A percentile compares a stretch with the other conserved stretches of the same genome.
phyloP scores from a whole-genome alignment of 2,113 vertebrate species.

The Lycaon pictus region DNA sequence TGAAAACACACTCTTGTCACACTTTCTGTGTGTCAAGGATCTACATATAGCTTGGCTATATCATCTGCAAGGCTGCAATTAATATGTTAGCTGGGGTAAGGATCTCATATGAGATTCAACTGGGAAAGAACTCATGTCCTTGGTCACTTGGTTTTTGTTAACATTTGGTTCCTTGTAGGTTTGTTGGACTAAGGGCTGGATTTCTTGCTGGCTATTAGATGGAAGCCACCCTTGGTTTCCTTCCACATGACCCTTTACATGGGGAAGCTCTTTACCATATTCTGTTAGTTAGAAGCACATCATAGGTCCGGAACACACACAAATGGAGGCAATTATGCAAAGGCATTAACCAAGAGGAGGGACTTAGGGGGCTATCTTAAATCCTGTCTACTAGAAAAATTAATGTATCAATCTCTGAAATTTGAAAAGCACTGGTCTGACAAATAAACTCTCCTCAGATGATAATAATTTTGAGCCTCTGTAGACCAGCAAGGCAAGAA shows the following conservation, averaged over 20 bases:
- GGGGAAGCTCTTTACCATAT: background rate
- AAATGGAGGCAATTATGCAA: background rate
- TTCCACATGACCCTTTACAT: background rate
- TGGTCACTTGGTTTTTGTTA: background rate
- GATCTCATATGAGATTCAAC: background rate
- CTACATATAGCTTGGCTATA: too few species aligned
- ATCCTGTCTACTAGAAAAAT: background rate
- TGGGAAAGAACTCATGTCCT: background rate
- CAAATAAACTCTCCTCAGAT: background rate
- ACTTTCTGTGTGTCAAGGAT: background rate
- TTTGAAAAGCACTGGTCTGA: background rate
- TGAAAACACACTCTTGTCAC: background rate
- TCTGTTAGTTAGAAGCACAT: background rate
- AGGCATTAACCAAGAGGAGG: background rate
- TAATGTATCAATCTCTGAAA: background rate
- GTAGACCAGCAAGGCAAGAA: background rate
- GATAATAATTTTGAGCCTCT: background rate
- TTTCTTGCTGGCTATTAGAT: background rate
- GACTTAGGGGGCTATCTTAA: rapidly evolving
- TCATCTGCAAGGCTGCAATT: background rate
- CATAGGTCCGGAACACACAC: background rate
- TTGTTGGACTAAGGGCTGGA: background rate
- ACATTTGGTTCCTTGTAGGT: background rate
- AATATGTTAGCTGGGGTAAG: background rate
- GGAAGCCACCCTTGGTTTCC: background rate